Evolutionary conservation across 1,140 invertebrate genomes (phyloP), one percentile per base, ranked within the genome.

Genomic region (Zaprionus kolodkinae): DNA sequence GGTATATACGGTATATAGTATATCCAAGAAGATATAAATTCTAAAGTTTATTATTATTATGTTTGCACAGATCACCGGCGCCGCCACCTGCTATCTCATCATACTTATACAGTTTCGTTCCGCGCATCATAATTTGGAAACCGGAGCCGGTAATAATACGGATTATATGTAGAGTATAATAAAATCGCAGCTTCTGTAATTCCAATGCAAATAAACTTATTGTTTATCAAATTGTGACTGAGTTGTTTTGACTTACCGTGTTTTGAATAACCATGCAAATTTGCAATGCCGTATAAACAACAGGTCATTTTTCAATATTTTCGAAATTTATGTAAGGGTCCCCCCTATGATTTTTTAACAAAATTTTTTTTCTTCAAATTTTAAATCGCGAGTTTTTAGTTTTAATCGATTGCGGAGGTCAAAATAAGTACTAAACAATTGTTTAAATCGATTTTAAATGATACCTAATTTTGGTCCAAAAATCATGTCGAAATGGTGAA

Each of bases 11-110:
- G 1, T 3, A 17, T 1, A 0, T 5, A 33, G n/a, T 11, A 5
- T 11, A 9, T 11, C 0, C 12, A n/a, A 7, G 11, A 27, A 0
- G 12, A 10, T 10, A 12, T 48, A 17, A 21, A 3, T 6, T 48
- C 1, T 7, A n/a, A 7, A 15, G 1, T 17, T 59, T 69, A 6
- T 36, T 48, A 21, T n/a, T 7, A 0, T 9, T 6, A 50, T 11
- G 33, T 1, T 12, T 38, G 48, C 30, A 4, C 35, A 92, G 91
- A 92, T 92, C 15, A 78, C 77, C 62, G 91, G 91, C 7, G 91
- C 91, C 13, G 91, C 91, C 6, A 92, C 91, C 15, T 91, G 87
- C 57, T 92, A 92, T 62, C 83, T 92, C 9, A 92, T 92, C 17
- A 92, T 92, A 13, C 64, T 92, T 0, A 79, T 92, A 30, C 91